Evolutionary conservation across 2,797 vertebrate genomes (phyloP).

Genomic region (Natrix natrix): DNA sequence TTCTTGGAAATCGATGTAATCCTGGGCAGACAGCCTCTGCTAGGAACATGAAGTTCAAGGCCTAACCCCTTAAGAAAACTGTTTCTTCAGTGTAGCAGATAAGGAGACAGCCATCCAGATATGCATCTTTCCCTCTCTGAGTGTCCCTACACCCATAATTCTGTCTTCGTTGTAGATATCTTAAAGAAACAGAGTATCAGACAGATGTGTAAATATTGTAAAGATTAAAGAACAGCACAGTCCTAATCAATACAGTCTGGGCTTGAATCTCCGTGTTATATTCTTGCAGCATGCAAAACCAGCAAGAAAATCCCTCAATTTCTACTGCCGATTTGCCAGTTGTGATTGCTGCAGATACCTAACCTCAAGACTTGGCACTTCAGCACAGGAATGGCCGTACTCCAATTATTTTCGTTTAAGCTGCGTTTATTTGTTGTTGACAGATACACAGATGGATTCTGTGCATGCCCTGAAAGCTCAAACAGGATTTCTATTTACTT

Average conservation of each 20-base stretch:
- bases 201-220: background rate
- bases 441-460: constrained; percentile 16
- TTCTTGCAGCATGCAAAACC: background rate
- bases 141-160: background rate
- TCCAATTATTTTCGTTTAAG: constrained; percentile 12
- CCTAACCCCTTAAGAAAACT: background rate
- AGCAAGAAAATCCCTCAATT: background rate
- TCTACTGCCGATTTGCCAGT: background rate
- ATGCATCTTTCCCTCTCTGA: background rate
- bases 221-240: background rate
- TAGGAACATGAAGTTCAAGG: background rate
- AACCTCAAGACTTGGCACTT: constrained; percentile 11
- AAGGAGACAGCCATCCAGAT: background rate
- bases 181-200: background rate
- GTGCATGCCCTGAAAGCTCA: constrained; percentile 15
- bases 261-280: background rate
- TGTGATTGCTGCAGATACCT: constrained; percentile 1
- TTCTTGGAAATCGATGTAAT: background rate
- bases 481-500: background rate
- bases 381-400: background rate
- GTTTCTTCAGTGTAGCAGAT: background rate
- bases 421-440: constrained; percentile 4
- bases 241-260: background rate
- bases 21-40: background rate
- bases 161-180: background rate